phyloP scores from a whole-genome alignment of 2,113 vertebrate genomes.

The Microtus oregoni region DNA sequence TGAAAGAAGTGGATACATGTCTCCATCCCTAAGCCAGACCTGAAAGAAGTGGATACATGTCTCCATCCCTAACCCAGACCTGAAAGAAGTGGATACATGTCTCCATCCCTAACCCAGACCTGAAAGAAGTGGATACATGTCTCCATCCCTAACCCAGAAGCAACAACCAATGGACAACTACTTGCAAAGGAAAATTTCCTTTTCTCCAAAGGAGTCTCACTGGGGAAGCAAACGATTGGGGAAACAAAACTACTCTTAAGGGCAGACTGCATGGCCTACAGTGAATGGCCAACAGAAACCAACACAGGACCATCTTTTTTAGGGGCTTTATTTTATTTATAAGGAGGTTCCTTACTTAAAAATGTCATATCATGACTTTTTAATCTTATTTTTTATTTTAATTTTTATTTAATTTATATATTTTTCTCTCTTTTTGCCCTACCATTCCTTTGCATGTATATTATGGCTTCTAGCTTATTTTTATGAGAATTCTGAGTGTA shows the following conservation, averaged over 20 bases:
- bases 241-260: background rate
- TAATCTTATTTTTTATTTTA: background rate
- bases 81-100: background rate
- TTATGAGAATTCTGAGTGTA: background rate
- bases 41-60: background rate
- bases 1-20: background rate
- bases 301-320: background rate
- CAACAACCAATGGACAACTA: background rate
- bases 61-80: background rate
- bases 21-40: background rate
- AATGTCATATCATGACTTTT: background rate
- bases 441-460: background rate
- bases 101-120: background rate
- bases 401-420: background rate
- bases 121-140: background rate
- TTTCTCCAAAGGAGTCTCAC: background rate
- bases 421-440: background rate
- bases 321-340: too few species aligned
- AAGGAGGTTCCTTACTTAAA: background rate
- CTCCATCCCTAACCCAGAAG: background rate
- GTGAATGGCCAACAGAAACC: background rate
- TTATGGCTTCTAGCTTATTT: background rate
- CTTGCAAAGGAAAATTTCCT: background rate
- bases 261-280: background rate
- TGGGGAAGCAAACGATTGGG: background rate